phyloP scores from a whole-genome alignment of 2,888 invertebrate genomes.

The Carcina quercana region DNA sequence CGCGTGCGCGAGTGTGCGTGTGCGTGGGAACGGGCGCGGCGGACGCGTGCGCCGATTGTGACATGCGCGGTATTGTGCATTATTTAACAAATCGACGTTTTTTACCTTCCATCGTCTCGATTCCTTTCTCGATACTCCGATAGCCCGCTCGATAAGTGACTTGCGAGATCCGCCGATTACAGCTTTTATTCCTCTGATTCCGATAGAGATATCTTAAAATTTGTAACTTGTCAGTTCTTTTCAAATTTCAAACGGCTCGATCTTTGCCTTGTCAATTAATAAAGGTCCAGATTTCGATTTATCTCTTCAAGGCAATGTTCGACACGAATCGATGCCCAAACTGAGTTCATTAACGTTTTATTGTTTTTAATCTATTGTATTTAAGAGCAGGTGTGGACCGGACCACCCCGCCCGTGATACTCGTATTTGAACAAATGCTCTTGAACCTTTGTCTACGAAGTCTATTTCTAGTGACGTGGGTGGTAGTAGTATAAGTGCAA shows the following conservation, averaged over 20 bases:
- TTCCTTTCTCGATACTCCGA: no score
- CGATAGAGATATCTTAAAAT: conserved; percentile 10
- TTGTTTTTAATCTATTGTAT: conserved; percentile 4
- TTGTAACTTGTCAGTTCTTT: conserved; percentile 10
- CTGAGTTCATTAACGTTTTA: not conserved
- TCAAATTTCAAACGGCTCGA: conserved; percentile 11
- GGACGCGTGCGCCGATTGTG: conserved; percentile 65
- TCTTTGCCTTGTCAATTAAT: conserved; percentile 4
- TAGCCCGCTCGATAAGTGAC: conserved; percentile 11
- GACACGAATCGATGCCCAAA: not conserved
- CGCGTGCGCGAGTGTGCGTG: conserved; percentile 34
- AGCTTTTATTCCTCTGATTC: conserved; percentile 18
- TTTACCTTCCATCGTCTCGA: conserved; percentile 4
- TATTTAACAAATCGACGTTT: conserved; percentile 38
- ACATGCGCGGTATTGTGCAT: conserved; percentile 59
- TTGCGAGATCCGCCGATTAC: conserved; percentile 16
- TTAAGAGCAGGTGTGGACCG: conserved; percentile 3
- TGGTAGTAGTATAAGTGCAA: no score
- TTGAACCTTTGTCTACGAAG: no score
- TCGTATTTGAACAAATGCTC: no score
- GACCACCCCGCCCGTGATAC: no score
- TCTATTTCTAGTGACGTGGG: no score
- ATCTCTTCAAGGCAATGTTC: conserved; percentile 1
- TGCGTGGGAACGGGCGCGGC: conserved; percentile 64
- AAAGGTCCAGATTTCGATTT: conserved; percentile 1